phyloP scores from a whole-genome alignment of 2,888 invertebrate species.

The Phrixothrix hirtus region DNA sequence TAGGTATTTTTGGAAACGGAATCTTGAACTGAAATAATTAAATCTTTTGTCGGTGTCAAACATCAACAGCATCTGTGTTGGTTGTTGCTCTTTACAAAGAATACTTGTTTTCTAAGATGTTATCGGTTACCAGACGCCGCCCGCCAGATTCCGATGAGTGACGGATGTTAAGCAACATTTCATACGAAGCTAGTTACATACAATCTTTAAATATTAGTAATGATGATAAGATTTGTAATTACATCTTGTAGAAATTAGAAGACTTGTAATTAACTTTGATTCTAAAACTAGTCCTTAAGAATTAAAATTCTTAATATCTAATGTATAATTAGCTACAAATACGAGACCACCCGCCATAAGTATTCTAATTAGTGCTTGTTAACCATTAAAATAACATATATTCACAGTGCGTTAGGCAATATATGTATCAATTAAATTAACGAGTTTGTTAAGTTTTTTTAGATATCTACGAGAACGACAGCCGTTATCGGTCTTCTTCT shows the following conservation, averaged over 20 bases:
- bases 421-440: slow-evolving; percentile 15
- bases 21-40: slow-evolving; percentile 13
- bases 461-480: slow-evolving; percentile 13
- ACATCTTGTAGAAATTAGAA: background rate
- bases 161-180: slow-evolving; percentile 21
- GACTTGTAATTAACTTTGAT: slow-evolving; percentile 7
- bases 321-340: background rate
- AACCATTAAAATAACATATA: slow-evolving; percentile 6
- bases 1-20: slow-evolving; percentile 2
- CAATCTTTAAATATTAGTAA: slow-evolving; percentile 13
- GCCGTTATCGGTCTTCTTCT: slow-evolving; percentile 12
- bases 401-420: slow-evolving; percentile 5
- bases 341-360: slow-evolving; percentile 12
- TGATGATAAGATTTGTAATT: background rate
- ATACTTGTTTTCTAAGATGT: slow-evolving; percentile 26
- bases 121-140: slow-evolving; percentile 25
- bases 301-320: no score
- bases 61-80: slow-evolving; percentile 16
- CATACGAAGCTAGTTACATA: slow-evolving; percentile 15
- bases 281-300: no score
- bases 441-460: background rate
- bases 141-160: slow-evolving; percentile 27
- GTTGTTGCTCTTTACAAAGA: slow-evolving; percentile 23
- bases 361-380: slow-evolving; percentile 16
- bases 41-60: slow-evolving; percentile 26